Conservation (phyloP, 1,140 invertebrate genomes). For the Stratiolaelaps scimitus region DNA sequence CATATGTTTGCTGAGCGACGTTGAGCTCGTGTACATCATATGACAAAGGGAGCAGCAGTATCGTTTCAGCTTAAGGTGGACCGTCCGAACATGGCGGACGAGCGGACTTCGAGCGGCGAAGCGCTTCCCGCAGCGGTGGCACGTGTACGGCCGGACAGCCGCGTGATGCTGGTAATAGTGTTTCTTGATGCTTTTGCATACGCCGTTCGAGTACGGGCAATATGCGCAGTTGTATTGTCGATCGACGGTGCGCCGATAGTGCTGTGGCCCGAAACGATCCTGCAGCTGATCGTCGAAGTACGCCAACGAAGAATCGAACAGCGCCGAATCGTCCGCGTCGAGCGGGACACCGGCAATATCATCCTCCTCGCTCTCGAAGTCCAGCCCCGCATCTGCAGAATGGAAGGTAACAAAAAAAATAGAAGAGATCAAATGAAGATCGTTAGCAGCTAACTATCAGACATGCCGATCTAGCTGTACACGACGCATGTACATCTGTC, state of each 20-base stretch:
- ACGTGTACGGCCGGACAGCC: conserved; percentile 6
- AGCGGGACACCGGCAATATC: too few relatives aligned
- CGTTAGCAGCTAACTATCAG: too few relatives aligned
- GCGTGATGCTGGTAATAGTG: conserved; percentile 26
- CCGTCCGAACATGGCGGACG: conserved; percentile 2
- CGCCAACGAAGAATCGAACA: too few relatives aligned
- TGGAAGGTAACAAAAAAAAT: too few relatives aligned
- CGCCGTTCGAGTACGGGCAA: conserved; percentile 10
- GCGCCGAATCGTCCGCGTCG: too few relatives aligned
- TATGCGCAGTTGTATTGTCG: not conserved
- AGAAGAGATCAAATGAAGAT: too few relatives aligned
- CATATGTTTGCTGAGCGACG: conserved; percentile 27
- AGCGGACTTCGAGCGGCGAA: conserved; percentile 18
- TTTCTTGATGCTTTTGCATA: conserved; percentile 16
- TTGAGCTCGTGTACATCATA: conserved; percentile 19
- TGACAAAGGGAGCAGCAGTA: conserved; percentile 8
- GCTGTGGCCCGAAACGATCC: conserved; percentile 21
- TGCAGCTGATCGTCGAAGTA: not conserved
- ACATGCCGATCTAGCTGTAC: too few relatives aligned
- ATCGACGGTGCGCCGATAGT: conserved; percentile 8
- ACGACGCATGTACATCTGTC: too few relatives aligned
- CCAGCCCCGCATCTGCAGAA: too few relatives aligned
- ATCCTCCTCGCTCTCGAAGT: too few relatives aligned
- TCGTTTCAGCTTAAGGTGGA: conserved; percentile 16
- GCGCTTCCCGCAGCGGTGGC: not conserved